Percentiles rank a stretch among this genome's conserved stretches.
These are phyloP conservation scores for Theonella swinhoei DNA, from an alignment of 37 sponge, comb jelly and placozoan species.

Conservation along the genomic window DNA sequence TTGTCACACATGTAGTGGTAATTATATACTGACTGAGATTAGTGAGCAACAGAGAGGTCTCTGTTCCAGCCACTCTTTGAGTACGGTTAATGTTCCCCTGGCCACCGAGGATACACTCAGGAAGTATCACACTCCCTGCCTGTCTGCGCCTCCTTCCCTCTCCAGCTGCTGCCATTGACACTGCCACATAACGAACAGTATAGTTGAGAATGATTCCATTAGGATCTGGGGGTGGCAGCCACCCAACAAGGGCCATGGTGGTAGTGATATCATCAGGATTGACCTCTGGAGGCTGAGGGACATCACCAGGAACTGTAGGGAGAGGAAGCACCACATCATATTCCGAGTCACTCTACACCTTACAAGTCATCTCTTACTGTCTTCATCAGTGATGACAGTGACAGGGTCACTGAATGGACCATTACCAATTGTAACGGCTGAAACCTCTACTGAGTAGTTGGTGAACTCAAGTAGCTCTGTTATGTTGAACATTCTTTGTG, in stretches of 20 bases:
- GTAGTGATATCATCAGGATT: neutral
- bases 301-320: slow-evolving; percentile 11
- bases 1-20: no score
- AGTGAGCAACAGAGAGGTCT: slow-evolving; percentile 7
- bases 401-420: slow-evolving; percentile 3
- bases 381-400: slow-evolving; percentile 3
- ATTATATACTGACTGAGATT: slow-evolving; percentile 42
- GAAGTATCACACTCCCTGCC: neutral
- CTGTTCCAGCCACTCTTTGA: slow-evolving; percentile 8
- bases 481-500: neutral
- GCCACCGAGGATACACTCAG: slow-evolving; percentile 35
- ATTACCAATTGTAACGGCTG: slow-evolving; percentile 11
- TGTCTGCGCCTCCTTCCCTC: slow-evolving; percentile 5
- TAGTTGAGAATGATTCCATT: slow-evolving; percentile 30
- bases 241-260: neutral
- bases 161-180: neutral
- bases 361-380: no score
- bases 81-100: slow-evolving; percentile 9
- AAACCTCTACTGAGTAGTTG: slow-evolving; percentile 27
- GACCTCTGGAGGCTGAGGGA: slow-evolving; percentile 7
- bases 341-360: no score
- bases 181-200: slow-evolving; percentile 21
- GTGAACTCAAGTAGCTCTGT: slow-evolving; percentile 12
- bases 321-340: no score
- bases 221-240: slow-evolving; percentile 14